A percentile compares a stretch with the other conserved stretches of the same genome.
phyloP scores from a whole-genome alignment of 2,888 invertebrate species.

The Ophraella communa region DNA sequence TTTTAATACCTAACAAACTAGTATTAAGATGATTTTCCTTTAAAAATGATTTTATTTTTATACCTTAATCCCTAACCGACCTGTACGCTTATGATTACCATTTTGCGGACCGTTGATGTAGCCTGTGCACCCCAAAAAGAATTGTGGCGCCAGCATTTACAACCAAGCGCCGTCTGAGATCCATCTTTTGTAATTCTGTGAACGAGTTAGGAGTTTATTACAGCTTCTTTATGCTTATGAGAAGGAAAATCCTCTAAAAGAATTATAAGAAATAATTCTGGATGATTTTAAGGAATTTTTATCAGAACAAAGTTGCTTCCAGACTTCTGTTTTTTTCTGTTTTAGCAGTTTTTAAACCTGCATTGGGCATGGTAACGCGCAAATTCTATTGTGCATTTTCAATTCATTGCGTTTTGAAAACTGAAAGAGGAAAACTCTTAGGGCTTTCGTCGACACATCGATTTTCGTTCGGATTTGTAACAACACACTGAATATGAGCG shows the following conservation, averaged over 20 bases:
- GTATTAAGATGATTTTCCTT: no score
- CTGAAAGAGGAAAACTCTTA: slow-evolving; percentile 15
- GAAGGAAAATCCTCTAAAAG: background rate
- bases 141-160: slow-evolving; percentile 14
- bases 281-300: no score
- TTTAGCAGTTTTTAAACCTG: background rate
- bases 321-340: no score
- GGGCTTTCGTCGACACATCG: slow-evolving; percentile 19
- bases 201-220: slow-evolving; percentile 23
- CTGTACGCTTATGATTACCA: background rate
- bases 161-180: slow-evolving; percentile 21
- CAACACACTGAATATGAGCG: slow-evolving; percentile 30
- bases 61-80: background rate
- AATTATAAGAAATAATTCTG: no score
- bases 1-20: no score
- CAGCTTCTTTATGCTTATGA: background rate
- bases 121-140: slow-evolving; percentile 15
- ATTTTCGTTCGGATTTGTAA: slow-evolving; percentile 34
- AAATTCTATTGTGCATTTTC: background rate
- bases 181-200: slow-evolving; percentile 32
- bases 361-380: background rate
- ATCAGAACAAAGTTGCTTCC: no score
- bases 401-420: background rate
- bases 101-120: slow-evolving; percentile 9
- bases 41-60: no score